Base-by-base conservation (phyloP, 2,888 invertebrate species). In the Agrotis exclamationis region DNA sequence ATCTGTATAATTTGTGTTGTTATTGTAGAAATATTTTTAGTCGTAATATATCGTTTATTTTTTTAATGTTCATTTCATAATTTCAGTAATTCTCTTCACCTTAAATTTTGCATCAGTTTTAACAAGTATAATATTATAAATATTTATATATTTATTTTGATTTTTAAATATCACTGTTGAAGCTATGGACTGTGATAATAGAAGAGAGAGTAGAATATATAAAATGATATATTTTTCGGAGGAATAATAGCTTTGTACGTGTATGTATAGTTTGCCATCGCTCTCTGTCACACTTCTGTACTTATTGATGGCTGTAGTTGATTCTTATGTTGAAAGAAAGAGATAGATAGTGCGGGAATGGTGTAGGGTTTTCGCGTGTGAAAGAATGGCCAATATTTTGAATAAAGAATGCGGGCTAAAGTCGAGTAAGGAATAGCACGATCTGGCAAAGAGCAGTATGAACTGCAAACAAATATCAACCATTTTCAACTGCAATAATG, bases 171-270 rank as follows among this genome's bases (percentile, higher is more conserved):
- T 90, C 88, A 83, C 81, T 76, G 60, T 83, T 87, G 85, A 93
- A 94, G 94, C 94, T 94, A 95, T 91, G 90, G 91, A 93, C 96
- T 96, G 96, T 96, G 95, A 96, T 96, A 95, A 90, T 91, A 93
- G 89, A 88, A 82, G 92, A 93, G 91, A 93, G 91, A 92, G 85
- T 89, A 86, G 76, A 80, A 87, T 88, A 87, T 90, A 88, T 87
- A 88, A 78, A 85, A 80, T 79, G 76, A 88, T 91, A 90, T 83
- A 85, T 85, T 83, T 82, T 90, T 91, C 91, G 54, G 66, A 66
- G 44, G 39, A 39, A 70, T 91, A 90, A 88, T 83, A 80, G 83
- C 83, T 76, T 78, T 85, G 80, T 91, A 89, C 86, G 88, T 82
- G 88, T 82, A 86, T 85, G 75, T 88, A 83, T 86, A 83, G 84